Evolutionary conservation across 2,113 vertebrate species (phyloP).

Genomic region (Coracopsis vasa): DNA sequence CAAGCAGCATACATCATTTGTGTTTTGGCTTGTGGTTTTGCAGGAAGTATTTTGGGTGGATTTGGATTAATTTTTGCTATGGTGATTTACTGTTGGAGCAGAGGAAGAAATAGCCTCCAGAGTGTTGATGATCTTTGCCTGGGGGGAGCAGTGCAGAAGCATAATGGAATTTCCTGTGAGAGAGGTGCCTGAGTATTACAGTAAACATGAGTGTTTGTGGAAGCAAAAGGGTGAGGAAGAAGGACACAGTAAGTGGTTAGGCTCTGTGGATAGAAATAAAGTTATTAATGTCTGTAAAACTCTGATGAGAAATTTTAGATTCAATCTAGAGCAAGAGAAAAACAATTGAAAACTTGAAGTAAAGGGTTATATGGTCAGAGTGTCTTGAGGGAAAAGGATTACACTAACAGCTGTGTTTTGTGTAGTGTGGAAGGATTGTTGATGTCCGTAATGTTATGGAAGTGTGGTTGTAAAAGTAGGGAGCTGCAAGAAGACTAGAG

Average conservation of each 20-base stretch:
- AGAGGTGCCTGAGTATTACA: not conserved
- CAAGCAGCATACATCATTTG: not conserved
- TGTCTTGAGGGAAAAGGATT: not conserved
- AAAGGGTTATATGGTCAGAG: not conserved
- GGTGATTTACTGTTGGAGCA: constrained; percentile 2
- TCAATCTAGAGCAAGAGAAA: not conserved
- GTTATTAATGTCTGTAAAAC: not conserved
- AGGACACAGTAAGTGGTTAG: not conserved
- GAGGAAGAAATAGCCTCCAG: not conserved
- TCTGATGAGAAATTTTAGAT: not conserved
- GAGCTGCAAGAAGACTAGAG: not conserved
- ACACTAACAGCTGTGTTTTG: not conserved
- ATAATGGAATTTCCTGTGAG: constrained; percentile 21
- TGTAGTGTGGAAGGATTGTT: not conserved
- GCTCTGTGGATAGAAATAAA: not conserved
- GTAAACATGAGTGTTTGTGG: not conserved
- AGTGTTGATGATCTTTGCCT: not conserved
- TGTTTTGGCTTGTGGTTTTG: not conserved
- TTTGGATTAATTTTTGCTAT: constrained; percentile 32
- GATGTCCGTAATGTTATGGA: not conserved
- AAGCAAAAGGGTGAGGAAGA: not conserved
- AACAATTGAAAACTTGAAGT: not conserved
- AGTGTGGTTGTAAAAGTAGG: not conserved
- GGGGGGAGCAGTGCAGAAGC: not conserved
- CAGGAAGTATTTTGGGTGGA: not conserved